Evolutionary conservation across 2,888 invertebrate species (phyloP).

Genomic region (Nasonovia ribisnigri): DNA sequence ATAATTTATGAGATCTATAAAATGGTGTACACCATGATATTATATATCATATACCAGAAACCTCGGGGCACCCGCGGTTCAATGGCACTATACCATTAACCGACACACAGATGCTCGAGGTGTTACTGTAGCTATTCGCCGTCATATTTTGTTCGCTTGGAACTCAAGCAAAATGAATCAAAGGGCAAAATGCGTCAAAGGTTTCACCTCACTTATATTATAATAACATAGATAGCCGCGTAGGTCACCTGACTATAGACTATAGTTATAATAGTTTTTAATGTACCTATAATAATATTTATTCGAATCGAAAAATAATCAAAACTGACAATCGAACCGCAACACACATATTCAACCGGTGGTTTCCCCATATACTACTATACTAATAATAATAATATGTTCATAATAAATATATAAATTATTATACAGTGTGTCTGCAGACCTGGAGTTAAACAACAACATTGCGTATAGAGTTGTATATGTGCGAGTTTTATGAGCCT

Average conservation of each 20-base stretch:
- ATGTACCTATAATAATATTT: background rate
- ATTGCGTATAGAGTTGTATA: background rate
- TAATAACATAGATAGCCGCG: background rate
- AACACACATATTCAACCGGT: background rate
- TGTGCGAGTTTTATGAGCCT: slow-evolving; percentile 39
- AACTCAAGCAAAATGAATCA: background rate
- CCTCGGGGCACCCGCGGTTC: background rate
- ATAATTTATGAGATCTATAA: slow-evolving; percentile 14
- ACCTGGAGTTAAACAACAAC: background rate
- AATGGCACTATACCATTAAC: too few relatives aligned
- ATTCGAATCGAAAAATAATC: slow-evolving; percentile 37
- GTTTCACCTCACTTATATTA: background rate
- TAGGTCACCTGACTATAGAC: background rate
- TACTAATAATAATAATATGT: too few relatives aligned
- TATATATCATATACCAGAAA: background rate
- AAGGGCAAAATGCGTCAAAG: background rate
- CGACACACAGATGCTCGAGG: background rate
- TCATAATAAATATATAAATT: background rate
- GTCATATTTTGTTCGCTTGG: background rate
- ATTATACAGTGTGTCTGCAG: background rate
- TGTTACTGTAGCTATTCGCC: background rate
- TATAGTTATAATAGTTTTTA: background rate
- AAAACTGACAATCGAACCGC: slow-evolving; percentile 21
- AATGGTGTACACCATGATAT: background rate
- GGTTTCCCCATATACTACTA: background rate